Evolutionary conservation across 2,888 invertebrate species (phyloP), one percentile per base, ranked within the genome.

Genomic region (Fissipunctia ypsillon): DNA sequence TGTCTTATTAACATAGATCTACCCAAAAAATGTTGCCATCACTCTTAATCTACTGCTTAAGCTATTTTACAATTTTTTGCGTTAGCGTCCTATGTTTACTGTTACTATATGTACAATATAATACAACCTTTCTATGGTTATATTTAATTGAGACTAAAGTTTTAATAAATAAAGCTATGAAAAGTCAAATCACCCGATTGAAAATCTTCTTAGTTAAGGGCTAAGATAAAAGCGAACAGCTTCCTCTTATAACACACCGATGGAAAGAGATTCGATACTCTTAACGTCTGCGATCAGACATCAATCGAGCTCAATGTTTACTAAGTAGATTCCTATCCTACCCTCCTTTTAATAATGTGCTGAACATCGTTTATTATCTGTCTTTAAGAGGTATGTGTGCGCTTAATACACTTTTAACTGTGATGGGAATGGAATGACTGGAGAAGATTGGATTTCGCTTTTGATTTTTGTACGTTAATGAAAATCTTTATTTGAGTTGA

Each of bases 291-390:
- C 59, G 48, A 79, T 76, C 43, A 78, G 45, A 73, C 63, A 81
- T 70, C 73, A 73, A 73, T 78, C 60, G 66, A 4, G 31, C 31
- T 38, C 59, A 50, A 59, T 71, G 67, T 76, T 76, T 76, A 67
- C 67, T 68, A 80, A 79, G 80, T 31, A 80, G 64, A 80, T 81
- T 52, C 69, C 9, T 57, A 80, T 80, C 73, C 73, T 69, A 68
- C 81, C 78, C 78, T 67, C 69, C 41, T 60, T 80, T 67, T 80
- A 80, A 69, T 80, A 80, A 67, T 35, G 72, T 22, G 54, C 57
- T 64, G 54, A 69, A 72, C 45, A 69, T 75, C 70, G 59, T 80
- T 77, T 80, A 76, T 84, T 80, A 77, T 73, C 48, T 68, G 73
- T 43, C 75, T 73, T 41, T 65, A 61, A 71, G 71, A 71, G 35